A percentile compares a stretch with the other conserved stretches of the same genome.
Conservation (phyloP, 2,888 invertebrate species). For the Oscheius sp. region DNA sequence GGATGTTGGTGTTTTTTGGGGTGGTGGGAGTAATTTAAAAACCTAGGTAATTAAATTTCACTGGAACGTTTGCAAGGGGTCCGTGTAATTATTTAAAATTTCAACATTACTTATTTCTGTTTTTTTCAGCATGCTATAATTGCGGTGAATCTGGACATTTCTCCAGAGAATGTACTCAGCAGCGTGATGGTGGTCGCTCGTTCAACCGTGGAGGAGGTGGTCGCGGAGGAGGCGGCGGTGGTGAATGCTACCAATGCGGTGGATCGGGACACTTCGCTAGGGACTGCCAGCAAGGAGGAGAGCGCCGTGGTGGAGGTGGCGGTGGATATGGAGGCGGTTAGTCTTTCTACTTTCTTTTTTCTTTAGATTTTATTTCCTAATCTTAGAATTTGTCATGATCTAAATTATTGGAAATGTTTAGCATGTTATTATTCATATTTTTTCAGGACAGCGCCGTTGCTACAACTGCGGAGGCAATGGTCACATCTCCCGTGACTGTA, state of each 20-base stretch:
- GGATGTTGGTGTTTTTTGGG: slow-evolving; percentile 50
- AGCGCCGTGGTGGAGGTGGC: slow-evolving; percentile 40
- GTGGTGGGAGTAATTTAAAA: slow-evolving; percentile 27
- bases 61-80: slow-evolving; percentile 18
- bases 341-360: neutral
- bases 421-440: neutral
- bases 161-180: slow-evolving; percentile 67
- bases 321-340: slow-evolving; percentile 24
- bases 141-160: slow-evolving; percentile 68
- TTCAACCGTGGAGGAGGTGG: slow-evolving; percentile 37
- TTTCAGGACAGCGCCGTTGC: slow-evolving; percentile 56
- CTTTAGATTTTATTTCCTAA: neutral
- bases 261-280: slow-evolving; percentile 69
- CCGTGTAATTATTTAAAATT: slow-evolving; percentile 7
- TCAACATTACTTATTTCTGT: slow-evolving; percentile 25
- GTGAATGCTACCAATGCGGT: slow-evolving; percentile 56
- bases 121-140: slow-evolving; percentile 60
- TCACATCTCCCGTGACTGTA: slow-evolving; percentile 69
- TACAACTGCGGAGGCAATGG: slow-evolving; percentile 67
- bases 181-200: slow-evolving; percentile 41
- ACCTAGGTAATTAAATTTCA: slow-evolving; percentile 37
- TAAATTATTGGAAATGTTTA: no score
- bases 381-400: neutral
- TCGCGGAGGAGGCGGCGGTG: slow-evolving; percentile 44
- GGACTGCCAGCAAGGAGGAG: slow-evolving; percentile 62